phyloP scores from a whole-genome alignment of 37 sponge, comb jelly and placozoan genomes.

The Chondrosia reniformis region DNA sequence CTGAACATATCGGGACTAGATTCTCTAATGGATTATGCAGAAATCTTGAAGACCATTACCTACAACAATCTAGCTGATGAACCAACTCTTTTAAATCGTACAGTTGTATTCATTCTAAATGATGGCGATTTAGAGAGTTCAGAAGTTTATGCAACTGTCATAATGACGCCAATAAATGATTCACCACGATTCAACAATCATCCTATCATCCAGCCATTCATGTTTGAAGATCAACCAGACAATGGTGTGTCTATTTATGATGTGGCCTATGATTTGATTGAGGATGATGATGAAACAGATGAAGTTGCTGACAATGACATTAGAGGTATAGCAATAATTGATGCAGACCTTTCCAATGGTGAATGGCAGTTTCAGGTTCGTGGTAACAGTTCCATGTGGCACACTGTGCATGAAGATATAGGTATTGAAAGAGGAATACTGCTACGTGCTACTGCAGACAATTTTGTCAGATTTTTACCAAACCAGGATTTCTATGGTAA shows the following conservation, averaged over 20 bases:
- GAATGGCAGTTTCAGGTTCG: constrained; percentile 56
- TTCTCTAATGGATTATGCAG: constrained; percentile 55
- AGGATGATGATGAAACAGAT: constrained; percentile 61
- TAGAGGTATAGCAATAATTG: constrained; percentile 74
- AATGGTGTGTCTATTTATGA: constrained; percentile 52
- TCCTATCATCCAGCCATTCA: constrained; percentile 47
- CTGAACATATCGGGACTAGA: constrained; percentile 71
- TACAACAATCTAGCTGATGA: constrained; percentile 79
- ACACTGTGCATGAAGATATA: constrained; percentile 19
- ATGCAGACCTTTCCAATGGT: constrained; percentile 59
- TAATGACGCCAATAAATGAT: constrained; percentile 62
- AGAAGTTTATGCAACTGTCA: constrained; percentile 42
- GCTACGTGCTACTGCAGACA: constrained; percentile 39
- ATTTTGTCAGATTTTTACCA: constrained; percentile 77
- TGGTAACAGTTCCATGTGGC: constrained; percentile 9
- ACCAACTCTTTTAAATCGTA: constrained; percentile 10
- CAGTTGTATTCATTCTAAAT: constrained; percentile 50
- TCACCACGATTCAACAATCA: constrained; percentile 64
- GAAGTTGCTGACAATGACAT: background rate
- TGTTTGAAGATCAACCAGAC: constrained; percentile 62
- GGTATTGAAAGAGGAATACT: constrained; percentile 38
- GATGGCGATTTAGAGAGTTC: constrained; percentile 70
- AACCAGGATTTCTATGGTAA: constrained; percentile 64
- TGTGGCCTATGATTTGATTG: constrained; percentile 58
- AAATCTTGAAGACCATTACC: constrained; percentile 52